Base-by-base conservation (phyloP, 2,797 vertebrate species). In the Myotis pilosus region DNA sequence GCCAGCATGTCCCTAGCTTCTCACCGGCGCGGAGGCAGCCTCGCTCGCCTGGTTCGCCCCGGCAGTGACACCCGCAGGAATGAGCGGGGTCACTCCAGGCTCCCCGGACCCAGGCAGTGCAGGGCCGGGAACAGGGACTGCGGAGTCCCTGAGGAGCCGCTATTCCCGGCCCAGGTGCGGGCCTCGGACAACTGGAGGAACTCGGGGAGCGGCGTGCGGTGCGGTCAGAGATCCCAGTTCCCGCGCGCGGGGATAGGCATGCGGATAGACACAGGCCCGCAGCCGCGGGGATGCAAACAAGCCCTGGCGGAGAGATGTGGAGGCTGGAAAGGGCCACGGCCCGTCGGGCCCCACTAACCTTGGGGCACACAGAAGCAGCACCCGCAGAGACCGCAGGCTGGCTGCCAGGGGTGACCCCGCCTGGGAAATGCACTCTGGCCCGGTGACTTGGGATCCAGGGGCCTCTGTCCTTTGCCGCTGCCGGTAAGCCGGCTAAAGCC, bases 371-470 rank as follows among this genome's bases (percentile, higher is more conserved):
- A 11, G 69, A 62, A 38, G 83, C 44, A 13, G n/a, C 1, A 8
- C 36, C 55, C 28, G 13, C 62, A 17, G 87, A 7, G 19, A 33
- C 17, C 0, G 41, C 1, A 69, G 69, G 36, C 64, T 22, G 15
- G 8, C 23, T 5, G 1, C 30, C n/a, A 80, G 41, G 23, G 17
- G 49, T 44, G 36, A 53, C n/a, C 17, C 7, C 0, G 0, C n/a
- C 60, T 9, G 41, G 89, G 62, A 78, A 76, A 90, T 33, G 87
- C 57, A 8, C 88, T 85, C 87, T 5, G 20, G 72, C 28, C 76
- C 30, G 69, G 33, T 3, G 4, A 15, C 44, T 0, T 5, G 15
- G 1, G 64, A 47, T 76, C 38, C 38, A 16, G 25, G 22, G 44
- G 33, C 30, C 55, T 80, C 69, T 71, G 75, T 22, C 72, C 64